phyloP scores from a whole-genome alignment of 2,888 invertebrate species.

The Neoascia interrupta region DNA sequence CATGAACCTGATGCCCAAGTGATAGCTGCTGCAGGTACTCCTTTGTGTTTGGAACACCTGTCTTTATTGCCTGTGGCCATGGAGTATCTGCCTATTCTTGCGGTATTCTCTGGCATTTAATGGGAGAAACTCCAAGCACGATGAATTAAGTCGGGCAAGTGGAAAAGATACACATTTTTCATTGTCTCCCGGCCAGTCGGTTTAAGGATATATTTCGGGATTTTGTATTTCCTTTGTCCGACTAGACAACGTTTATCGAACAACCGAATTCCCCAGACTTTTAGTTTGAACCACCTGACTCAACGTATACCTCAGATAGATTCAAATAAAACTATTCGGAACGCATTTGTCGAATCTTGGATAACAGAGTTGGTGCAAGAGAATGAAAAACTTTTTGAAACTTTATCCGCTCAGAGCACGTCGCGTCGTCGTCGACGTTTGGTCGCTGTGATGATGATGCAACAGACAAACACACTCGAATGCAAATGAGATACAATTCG shows the following conservation, averaged over 20 bases:
- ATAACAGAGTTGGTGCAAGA: neutral
- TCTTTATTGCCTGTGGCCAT: too few species aligned
- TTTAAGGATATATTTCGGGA: too few species aligned
- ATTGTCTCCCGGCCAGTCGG: too few species aligned
- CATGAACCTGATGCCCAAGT: neutral
- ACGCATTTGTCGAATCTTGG: neutral
- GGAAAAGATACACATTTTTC: neutral
- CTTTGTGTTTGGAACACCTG: too few species aligned
- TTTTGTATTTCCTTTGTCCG: too few species aligned
- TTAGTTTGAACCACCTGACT: too few species aligned
- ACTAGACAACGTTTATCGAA: too few species aligned
- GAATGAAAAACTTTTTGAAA: slow-evolving; percentile 17
- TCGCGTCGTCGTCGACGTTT: slow-evolving; percentile 1
- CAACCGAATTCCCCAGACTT: too few species aligned
- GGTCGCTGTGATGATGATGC: slow-evolving; percentile 57
- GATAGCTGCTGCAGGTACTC: too few species aligned
- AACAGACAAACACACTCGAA: slow-evolving; percentile 53
- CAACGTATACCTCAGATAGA: too few species aligned
- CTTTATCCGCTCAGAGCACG: slow-evolving; percentile 45
- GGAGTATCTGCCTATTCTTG: slow-evolving; percentile 8
- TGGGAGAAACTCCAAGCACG: neutral
- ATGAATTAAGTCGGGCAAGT: neutral
- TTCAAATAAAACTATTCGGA: too few species aligned
- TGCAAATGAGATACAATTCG: slow-evolving; percentile 58
- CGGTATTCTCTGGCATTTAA: slow-evolving; percentile 2